phyloP scores from a whole-genome alignment of 1,140 invertebrate genomes.

The Batillaria attramentaria region DNA sequence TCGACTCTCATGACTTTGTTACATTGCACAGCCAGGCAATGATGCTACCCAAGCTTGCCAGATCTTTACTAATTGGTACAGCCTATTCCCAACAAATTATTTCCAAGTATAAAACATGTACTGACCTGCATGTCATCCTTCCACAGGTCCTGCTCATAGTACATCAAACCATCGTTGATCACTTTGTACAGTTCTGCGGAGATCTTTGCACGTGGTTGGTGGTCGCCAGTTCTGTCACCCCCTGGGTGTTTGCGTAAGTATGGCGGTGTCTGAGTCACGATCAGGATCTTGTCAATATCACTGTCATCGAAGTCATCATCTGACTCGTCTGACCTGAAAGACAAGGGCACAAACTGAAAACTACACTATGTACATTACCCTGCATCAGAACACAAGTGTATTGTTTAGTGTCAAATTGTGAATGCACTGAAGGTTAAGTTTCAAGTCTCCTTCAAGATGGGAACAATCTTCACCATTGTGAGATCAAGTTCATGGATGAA shows the following conservation, averaged over 20 bases:
- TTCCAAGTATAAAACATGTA: not conserved
- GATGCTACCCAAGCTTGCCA: no score
- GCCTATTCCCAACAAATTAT: not conserved
- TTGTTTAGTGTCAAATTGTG: no score
- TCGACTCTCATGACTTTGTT: no score
- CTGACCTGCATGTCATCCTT: conserved; percentile 43
- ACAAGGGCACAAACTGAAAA: not conserved
- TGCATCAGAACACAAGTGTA: no score
- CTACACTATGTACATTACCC: not conserved
- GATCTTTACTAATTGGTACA: no score
- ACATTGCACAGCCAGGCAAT: no score
- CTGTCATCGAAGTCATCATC: conserved; percentile 83
- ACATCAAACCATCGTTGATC: conserved; percentile 95
- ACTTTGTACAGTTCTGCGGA: conserved; percentile 92
- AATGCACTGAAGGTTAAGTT: no score
- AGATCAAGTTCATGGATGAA: no score
- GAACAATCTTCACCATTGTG: no score
- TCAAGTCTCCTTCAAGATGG: no score
- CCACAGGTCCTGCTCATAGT: conserved; percentile 82
- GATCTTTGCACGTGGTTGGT: conserved; percentile 76
- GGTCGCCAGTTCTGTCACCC: conserved; percentile 66
- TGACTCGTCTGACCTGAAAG: conserved; percentile 81
- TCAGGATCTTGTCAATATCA: conserved; percentile 95
- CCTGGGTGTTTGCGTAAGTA: conserved; percentile 68
- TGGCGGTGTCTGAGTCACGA: conserved; percentile 88